These are phyloP conservation scores for Nomia melanderi DNA, from an alignment of 1,140 invertebrate genomes.

Conservation along the genomic window DNA sequence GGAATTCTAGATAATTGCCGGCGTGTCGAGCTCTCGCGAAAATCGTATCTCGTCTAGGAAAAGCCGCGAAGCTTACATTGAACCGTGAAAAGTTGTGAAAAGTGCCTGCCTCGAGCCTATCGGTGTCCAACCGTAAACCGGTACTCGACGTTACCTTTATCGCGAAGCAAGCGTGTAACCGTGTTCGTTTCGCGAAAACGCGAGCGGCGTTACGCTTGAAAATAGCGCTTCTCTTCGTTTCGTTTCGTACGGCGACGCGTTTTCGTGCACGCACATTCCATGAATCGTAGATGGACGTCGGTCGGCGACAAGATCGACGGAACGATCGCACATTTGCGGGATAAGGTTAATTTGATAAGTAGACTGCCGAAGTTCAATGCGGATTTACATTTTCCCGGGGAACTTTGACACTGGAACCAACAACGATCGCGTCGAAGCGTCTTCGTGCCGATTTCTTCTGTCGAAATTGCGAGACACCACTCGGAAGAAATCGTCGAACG, in stretches of 20 bases:
- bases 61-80: neutral
- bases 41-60: neutral
- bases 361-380: too few relatives aligned
- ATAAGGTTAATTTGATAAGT: conserved; percentile 21
- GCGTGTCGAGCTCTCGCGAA: neutral
- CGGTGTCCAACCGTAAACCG: neutral
- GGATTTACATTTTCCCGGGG: too few relatives aligned
- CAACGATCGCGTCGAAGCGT: too few relatives aligned
- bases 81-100: neutral
- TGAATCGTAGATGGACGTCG: neutral
- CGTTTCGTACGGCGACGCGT: conserved; percentile 1
- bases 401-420: too few relatives aligned
- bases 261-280: conserved; percentile 43
- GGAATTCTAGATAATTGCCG: neutral
- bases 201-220: conserved; percentile 5
- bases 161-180: neutral
- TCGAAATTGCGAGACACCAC: too few relatives aligned
- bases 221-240: neutral
- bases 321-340: conserved; percentile 21
- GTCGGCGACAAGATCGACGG: conserved; percentile 9
- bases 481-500: too few relatives aligned
- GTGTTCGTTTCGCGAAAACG: neutral
- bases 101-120: conserved; percentile 29
- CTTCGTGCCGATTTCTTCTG: too few relatives aligned
- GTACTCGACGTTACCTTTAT: neutral